Conservation (phyloP, 2,888 invertebrate species). For the Alviniconcha strummeri region DNA sequence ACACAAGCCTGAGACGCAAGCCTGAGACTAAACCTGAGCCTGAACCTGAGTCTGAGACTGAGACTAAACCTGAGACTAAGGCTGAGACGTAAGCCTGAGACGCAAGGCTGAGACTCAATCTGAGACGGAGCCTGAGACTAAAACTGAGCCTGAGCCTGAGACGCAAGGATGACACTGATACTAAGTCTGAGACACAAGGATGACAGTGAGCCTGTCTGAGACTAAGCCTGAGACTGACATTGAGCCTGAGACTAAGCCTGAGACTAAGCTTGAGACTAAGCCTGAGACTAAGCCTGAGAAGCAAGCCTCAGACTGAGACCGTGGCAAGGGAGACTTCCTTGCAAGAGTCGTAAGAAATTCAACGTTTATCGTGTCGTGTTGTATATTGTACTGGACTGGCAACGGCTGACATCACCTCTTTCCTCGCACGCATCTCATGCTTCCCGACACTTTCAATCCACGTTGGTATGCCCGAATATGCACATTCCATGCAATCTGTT, state of each 20-base stretch:
- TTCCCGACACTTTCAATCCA: too few species aligned
- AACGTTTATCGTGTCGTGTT: too few species aligned
- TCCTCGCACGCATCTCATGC: too few species aligned
- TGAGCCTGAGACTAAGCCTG: too few species aligned
- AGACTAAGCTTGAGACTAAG: too few species aligned
- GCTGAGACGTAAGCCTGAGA: not conserved
- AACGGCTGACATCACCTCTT: too few species aligned
- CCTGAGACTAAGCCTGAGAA: not conserved
- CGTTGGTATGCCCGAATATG: too few species aligned
- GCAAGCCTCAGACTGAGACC: not conserved
- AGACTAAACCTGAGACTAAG: not conserved
- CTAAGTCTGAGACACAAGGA: not conserved
- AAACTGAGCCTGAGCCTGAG: not conserved
- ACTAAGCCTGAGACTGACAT: not conserved
- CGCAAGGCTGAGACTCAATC: not conserved
- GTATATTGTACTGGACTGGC: too few species aligned
- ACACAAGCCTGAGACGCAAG: not conserved
- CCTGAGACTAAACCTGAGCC: not conserved
- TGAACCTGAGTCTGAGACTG: not conserved
- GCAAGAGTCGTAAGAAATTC: too few species aligned
- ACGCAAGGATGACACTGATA: not conserved
- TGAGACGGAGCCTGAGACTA: not conserved
- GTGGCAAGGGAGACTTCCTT: not conserved
- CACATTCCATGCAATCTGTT: too few species aligned
- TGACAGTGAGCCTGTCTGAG: not conserved